Conservation (phyloP, 2,888 invertebrate species). For the Dendrolimus pini region DNA sequence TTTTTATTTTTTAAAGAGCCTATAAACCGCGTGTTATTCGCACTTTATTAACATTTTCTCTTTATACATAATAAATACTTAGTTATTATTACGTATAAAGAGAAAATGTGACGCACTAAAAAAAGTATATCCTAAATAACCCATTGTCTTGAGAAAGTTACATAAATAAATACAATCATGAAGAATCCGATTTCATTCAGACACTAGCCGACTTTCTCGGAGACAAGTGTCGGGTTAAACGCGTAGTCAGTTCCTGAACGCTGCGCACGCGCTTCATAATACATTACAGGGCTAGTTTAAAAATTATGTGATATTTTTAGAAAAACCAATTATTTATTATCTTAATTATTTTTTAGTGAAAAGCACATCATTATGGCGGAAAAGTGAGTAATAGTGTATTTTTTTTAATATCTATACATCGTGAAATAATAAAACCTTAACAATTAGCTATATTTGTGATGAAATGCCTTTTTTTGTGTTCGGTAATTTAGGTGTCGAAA, state of each 20-base stretch:
- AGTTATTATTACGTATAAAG: too few relatives aligned
- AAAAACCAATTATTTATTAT: neutral
- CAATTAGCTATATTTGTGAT: too few relatives aligned
- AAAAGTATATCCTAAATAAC: neutral
- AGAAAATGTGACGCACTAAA: too few relatives aligned
- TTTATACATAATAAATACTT: too few relatives aligned
- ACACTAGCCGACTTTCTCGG: neutral
- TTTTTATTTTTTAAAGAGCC: too few relatives aligned
- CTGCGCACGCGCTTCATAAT: neutral
- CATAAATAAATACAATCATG: constrained; percentile 3
- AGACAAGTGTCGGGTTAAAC: neutral
- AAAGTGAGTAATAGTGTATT: neutral
- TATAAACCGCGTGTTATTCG: too few relatives aligned
- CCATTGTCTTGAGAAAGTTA: neutral
- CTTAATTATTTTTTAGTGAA: neutral
- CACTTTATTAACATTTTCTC: too few relatives aligned
- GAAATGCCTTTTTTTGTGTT: too few relatives aligned
- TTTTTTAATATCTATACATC: too few relatives aligned
- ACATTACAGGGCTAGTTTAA: neutral
- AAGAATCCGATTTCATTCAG: neutral
- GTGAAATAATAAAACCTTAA: too few relatives aligned
- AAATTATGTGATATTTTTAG: neutral
- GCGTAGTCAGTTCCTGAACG: neutral
- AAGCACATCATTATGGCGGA: neutral
- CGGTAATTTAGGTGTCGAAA: too few relatives aligned